Base-by-base conservation (phyloP, 1,140 invertebrate genomes). In the Trypoxylus dichotomus region DNA sequence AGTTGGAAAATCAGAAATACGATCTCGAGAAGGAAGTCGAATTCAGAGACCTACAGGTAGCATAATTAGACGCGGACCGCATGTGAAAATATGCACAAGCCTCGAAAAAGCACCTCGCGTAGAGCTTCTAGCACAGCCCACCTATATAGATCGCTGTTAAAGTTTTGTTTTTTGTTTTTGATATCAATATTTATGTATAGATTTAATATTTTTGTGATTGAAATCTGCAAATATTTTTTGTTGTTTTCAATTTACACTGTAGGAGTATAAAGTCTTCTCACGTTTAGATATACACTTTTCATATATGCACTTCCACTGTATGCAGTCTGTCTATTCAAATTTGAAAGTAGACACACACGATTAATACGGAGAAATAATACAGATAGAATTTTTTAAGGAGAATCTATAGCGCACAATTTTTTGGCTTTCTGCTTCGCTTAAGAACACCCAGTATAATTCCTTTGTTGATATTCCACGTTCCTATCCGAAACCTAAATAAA, bases 1-100 rank as follows among this genome's bases (percentile, higher is more conserved):
- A 90, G 83, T 92, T 99, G 86, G 97, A 99, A 89, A 94, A 94
- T 88, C 91, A 94, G 89, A 98, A 98, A 91, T 98, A 97, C 90
- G 97, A 99, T 91, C 91, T 97, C 90, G 97, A 99, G 90, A 93
- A 93, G 88, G 94, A 96, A 89, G 96, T 98, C 87, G 91, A 94
- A 88, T 93, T 92, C 88, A 97, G 96, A 92, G 95, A 96, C 88
- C 91, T 93, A 86, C 96, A 95, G 94, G 94, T 95, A 90, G 82
- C 84, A 80, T 42, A 76, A 63, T 27, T 19, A 76, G 27, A 76
- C 60, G 58, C 60, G 74, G 43, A 47, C 32, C n/a, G 32, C 60
- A 74, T 74, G 41, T 41, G 41, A 74, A 27, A 54, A 29, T 24
- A 24, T 75, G 74, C 74, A 75, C 43, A 75, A 75, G 74, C 74